These are phyloP conservation scores for Macrobrachium rosenbergii DNA, from an alignment of 1,140 invertebrate genomes.

Conservation along the genomic window DNA sequence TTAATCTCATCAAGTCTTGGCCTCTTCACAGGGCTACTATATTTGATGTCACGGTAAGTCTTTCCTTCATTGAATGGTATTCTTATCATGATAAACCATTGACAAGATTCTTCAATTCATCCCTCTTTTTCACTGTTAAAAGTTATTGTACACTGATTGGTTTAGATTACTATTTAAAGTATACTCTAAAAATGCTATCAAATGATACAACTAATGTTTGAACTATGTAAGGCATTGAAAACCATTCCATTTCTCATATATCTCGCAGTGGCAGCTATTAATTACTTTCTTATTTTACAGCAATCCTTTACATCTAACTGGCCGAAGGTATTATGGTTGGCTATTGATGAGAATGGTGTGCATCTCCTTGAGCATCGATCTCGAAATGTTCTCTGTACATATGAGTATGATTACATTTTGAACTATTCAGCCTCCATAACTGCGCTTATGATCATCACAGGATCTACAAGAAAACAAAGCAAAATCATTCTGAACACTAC, in stretches of 20 bases:
- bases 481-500: constrained; percentile 91
- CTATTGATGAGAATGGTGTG: constrained; percentile 92
- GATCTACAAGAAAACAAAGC: constrained; percentile 81
- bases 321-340: constrained; percentile 87
- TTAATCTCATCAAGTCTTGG: constrained; percentile 95
- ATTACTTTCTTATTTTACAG: constrained; percentile 71
- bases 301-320: constrained; percentile 97
- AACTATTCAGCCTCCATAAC: constrained; percentile 90
- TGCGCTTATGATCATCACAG: constrained; percentile 88
- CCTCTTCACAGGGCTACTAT: constrained; percentile 92
- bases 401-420: constrained; percentile 88
- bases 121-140: background rate
- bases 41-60: constrained; percentile 89
- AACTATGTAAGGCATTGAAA: no score
- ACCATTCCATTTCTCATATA: no score
- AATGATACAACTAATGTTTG: no score
- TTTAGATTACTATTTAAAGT: no score
- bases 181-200: no score
- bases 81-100: background rate
- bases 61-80: background rate
- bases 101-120: background rate
- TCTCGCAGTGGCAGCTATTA: background rate
- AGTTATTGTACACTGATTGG: no score
- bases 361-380: constrained; percentile 90
- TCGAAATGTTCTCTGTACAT: constrained; percentile 88